Percentiles rank a stretch among this genome's conserved stretches.
phyloP scores from a whole-genome alignment of 2,113 vertebrate species.

The Bubo scandiacus region DNA sequence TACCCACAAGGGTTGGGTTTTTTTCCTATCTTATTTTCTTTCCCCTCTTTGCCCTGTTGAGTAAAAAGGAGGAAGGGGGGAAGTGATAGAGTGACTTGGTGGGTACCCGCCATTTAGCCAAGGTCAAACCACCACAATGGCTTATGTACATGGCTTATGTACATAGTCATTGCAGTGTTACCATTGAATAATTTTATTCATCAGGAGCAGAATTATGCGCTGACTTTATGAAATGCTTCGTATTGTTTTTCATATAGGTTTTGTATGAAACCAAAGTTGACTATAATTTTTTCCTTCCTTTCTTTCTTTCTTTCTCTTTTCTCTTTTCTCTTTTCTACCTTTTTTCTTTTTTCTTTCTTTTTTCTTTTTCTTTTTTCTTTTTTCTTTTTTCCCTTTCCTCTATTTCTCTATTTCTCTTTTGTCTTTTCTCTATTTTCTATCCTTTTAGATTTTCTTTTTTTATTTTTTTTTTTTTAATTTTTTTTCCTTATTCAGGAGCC shows the following conservation, averaged over 20 bases:
- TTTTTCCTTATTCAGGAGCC: neutral
- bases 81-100: too few species aligned
- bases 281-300: rapidly evolving
- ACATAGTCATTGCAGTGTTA: neutral
- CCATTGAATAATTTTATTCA: neutral
- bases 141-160: neutral
- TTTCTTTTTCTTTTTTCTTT: rapidly evolving
- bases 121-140: too few species aligned
- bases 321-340: too few species aligned
- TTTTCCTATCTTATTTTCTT: too few species aligned
- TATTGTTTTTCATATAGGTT: neutral
- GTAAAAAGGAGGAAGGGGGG: too few species aligned
- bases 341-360: too few species aligned
- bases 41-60: too few species aligned
- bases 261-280: neutral
- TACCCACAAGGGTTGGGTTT: too few species aligned
- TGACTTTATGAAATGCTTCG: neutral
- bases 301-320: rapidly evolving
- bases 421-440: too few species aligned
- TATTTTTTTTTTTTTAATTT: too few species aligned
- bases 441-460: rapidly evolving
- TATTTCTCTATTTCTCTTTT: too few species aligned
- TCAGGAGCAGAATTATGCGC: neutral
- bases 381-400: rapidly evolving
- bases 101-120: too few species aligned